Evolutionary conservation across 2,797 vertebrate species (phyloP), one percentile per base, ranked within the genome.

Genomic region (Mus caroli): DNA sequence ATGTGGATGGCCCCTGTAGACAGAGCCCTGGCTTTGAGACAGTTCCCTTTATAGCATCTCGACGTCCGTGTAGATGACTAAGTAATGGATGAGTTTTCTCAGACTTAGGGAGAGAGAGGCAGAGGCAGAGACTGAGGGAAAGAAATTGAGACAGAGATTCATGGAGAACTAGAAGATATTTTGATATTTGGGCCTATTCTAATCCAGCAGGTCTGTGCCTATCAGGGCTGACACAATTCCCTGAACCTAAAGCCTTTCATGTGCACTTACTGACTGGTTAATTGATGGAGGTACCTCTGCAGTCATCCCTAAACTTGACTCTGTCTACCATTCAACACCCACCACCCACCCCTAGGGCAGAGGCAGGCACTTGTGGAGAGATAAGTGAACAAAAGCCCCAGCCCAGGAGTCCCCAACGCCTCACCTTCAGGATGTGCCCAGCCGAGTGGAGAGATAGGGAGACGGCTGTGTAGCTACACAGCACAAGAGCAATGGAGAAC

Each of bases 61-160:
- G 43, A 94, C 80, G n/a, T 91, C 64, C 64, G 12, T 64, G 22
- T 52, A 40, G 75, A 86, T 93, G 58, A 17, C 84, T 84, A 89
- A 94, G 88, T 67, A 50, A 93, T 78, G 85, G 77, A n/a, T 77
- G 31, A 67, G 64, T 94, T 96, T 58, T 75, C 90, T 50, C 54
- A 80, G 80, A 90, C 12, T 88, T 88, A 50, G 73, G 19, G 71
- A 77, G 52, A 28, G 13, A 71, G 22, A 56, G 46, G 9, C 43
- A 64, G 67, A 69, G 2, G 56, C 4, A 60, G 34, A 40, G 2
- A 52, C 11, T 11, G n/a, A 19, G 75, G 58, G 28, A 71, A 60
- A 43, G 34, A 58, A 15, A 26, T 1, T 26, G 24, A 20, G 3
- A 69, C 10, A 83, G 14, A 28, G 40, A 75, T 7, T 17, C 1